Evolutionary conservation across 2,888 invertebrate genomes (phyloP), one percentile per base, ranked within the genome.

Genomic region (Aporophyla nigra): DNA sequence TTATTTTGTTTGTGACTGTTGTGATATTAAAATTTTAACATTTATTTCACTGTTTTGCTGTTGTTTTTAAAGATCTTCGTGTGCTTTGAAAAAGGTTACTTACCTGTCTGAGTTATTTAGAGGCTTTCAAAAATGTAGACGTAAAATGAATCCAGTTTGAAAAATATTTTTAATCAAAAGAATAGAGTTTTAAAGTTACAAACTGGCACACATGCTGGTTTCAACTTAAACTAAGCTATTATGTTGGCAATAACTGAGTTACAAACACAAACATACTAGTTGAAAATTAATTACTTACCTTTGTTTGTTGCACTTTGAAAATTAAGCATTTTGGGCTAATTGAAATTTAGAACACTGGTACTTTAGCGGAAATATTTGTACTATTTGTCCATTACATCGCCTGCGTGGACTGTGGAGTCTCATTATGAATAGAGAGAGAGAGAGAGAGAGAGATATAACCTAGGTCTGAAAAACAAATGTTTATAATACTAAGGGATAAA

Each of bases 261-360:
- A 71, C 58, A 65, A 75, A 83, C 66, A 72, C 62, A 82, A 82
- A 72, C 49, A 62, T 51, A 53, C 76, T 62, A 78, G 74, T 76
- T 24, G 71, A 76, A 75, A 72, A 71, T 75, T 80, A 67, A 78
- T 85, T 81, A 77, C 74, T 67, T 58, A 67, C 21, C 24, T 71
- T 68, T 76, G 80, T 83, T 80, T 78, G 69, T 77, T 83, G 78
- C 85, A 85, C 75, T 81, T 54, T 43, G 62, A 5, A 69, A 79
- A 80, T 85, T 80, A 80, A 76, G 68, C 67, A 78, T 78, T 71
- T 76, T 59, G 58, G 51, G 40, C 46, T 66, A 84, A 84, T 74
- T 76, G 70, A 56, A 74, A 62, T 66, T 74, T 66, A 33, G 54
- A 16, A 81, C 81, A 67, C 21, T 66, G 51, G 5, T 21, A 66